Base-by-base conservation (phyloP, 2,888 invertebrate species). In the Axea sp. region DNA sequence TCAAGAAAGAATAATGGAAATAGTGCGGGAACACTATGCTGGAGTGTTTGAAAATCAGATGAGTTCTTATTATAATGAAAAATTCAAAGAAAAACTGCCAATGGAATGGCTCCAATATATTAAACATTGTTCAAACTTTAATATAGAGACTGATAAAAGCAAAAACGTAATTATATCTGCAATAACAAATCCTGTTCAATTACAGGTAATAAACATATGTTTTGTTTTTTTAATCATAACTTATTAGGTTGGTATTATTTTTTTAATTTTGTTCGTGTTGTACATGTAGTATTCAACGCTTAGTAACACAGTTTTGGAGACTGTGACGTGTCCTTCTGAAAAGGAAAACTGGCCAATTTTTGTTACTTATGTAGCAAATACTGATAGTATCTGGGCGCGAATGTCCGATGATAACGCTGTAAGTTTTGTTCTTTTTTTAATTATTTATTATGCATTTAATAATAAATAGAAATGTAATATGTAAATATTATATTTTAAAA, bases 1-100 rank as follows among this genome's bases (percentile, higher is more conserved):
- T 3, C 77, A 82, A 11, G 78, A 84, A 3, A 80, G 90, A 28
- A 82, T 90, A 4, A 82, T 88, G 0, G 82, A 84, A 0, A 88
- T 90, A 57, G 82, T 90, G 1, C 82, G 87, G 30, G 83, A 84
- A 24, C 89, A 90, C 77, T 83, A 80, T 5, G 81, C 85, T 73
- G 90, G 91, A 2, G 81, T 90, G 1, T 90, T 90, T 85, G 87
- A 86, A 26, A 86, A 87, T 15, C 87, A 89, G 62, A 77, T 91
- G 17, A 88, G 88, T 6, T 81, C 84, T 1, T 88, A 88, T 72
- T 91, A 90, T 80, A 90, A 90, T 60, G 89, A 91, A 69, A 90
- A 90, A 69, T 93, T 91, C 80, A 88, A 89, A 1, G 93, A 94
- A 83, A 90, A 90, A 53, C 87, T 95, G 43, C 95, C 95, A 0